phyloP scores from a whole-genome alignment of 2,797 vertebrate species.

The Melanogrammus aeglefinus region DNA sequence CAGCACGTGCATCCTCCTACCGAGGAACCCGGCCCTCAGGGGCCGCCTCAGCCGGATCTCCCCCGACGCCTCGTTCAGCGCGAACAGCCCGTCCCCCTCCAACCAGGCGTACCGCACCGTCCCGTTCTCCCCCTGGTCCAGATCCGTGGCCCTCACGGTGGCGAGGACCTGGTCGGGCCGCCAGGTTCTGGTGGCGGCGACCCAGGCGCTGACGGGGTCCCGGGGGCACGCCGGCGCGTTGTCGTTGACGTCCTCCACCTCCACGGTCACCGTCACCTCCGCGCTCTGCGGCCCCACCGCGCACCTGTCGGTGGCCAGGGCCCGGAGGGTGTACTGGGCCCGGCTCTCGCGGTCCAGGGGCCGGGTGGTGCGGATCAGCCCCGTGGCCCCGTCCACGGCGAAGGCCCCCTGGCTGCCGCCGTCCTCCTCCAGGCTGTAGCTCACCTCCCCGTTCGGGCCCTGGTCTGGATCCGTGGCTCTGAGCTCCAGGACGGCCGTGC shows the following conservation, averaged over 20 bases:
- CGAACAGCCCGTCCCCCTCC: slow-evolving; percentile 72
- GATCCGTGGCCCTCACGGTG: slow-evolving; percentile 74
- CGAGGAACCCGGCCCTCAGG: slow-evolving; percentile 67
- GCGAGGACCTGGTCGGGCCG: slow-evolving; percentile 69
- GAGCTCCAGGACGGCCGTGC: slow-evolving; percentile 74
- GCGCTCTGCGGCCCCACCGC: slow-evolving; percentile 74
- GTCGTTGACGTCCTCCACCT: slow-evolving; percentile 86
- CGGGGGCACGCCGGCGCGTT: slow-evolving; percentile 79
- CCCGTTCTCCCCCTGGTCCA: slow-evolving; percentile 82
- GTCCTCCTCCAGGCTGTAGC: slow-evolving; percentile 78
- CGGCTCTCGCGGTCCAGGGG: slow-evolving; percentile 80
- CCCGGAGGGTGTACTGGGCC: slow-evolving; percentile 76
- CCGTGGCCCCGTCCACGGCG: slow-evolving; percentile 71
- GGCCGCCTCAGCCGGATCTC: slow-evolving; percentile 75
- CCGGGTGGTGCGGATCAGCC: slow-evolving; percentile 70
- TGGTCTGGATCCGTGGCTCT: slow-evolving; percentile 80
- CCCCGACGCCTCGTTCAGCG: slow-evolving; percentile 73
- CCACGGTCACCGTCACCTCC: slow-evolving; percentile 70
- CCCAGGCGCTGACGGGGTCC: slow-evolving; percentile 73
- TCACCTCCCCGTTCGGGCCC: slow-evolving; percentile 79
- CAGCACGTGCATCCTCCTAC: slow-evolving; percentile 70
- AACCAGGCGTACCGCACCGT: slow-evolving; percentile 72
- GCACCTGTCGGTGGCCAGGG: slow-evolving; percentile 80
- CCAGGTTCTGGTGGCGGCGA: slow-evolving; percentile 48
- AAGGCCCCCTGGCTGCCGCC: slow-evolving; percentile 75